Conservation (phyloP, 2,888 invertebrate species). For the Aphidoletes aphidimyza region DNA sequence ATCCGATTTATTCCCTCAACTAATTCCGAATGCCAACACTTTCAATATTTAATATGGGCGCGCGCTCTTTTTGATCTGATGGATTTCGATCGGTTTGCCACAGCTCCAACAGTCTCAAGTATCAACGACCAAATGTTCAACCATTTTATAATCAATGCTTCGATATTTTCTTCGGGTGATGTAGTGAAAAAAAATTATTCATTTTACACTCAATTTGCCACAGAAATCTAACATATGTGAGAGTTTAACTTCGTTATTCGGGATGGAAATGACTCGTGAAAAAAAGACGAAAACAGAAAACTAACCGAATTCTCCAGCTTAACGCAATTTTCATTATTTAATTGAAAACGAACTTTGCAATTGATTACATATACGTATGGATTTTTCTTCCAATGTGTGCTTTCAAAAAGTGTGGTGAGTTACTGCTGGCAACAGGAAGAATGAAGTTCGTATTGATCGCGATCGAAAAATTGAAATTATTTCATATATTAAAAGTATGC, state of each 20-base stretch:
- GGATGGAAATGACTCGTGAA: neutral
- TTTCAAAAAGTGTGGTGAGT: too few species aligned
- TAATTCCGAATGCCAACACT: conserved; percentile 47
- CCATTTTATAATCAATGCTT: neutral
- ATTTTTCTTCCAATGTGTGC: too few species aligned
- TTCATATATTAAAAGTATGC: too few species aligned
- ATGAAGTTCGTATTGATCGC: too few species aligned
- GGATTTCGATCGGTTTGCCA: neutral
- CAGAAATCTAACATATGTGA: conserved; percentile 22
- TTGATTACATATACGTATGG: neutral
- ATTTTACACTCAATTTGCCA: conserved; percentile 34
- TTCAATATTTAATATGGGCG: neutral
- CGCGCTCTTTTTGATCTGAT: too few species aligned
- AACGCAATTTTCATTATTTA: neutral
- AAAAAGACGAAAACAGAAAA: neutral
- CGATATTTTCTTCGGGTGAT: neutral
- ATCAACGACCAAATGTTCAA: neutral
- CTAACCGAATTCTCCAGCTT: neutral
- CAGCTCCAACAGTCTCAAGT: neutral
- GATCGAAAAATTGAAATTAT: too few species aligned
- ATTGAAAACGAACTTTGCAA: neutral
- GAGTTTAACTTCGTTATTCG: neutral
- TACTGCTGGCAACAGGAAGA: too few species aligned
- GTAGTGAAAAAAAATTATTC: conserved; percentile 7
- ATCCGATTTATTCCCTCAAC: conserved; percentile 37